Base-by-base conservation (phyloP, 1,140 invertebrate genomes). In the Hyphantria cunea region DNA sequence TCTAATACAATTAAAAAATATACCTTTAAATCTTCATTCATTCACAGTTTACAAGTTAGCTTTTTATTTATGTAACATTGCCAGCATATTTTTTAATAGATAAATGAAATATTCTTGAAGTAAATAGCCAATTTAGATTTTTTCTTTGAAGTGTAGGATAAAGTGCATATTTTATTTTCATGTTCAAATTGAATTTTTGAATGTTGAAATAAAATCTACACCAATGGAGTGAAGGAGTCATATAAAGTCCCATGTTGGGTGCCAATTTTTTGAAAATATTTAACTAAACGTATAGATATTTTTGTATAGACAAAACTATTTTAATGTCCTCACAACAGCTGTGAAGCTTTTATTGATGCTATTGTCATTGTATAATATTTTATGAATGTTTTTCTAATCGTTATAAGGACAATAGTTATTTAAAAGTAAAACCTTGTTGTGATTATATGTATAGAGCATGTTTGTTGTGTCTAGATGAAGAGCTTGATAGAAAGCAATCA, bases 391-490 rank as follows among this genome's bases (percentile, higher is more conserved):
- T 25, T 25, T 25, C 17, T 25, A 5, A 25, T 25, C 5, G 17
- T 25, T 10, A 12, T 47, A 47, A 12, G 34, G 47, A 47, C 8
- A 13, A 8, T 33, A 42, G 41, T 14, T 15, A 12, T 51, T 12
- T 60, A 51, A 50, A 60, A 44, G 56, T 12, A 42, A 48, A 33
- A 31, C 33, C 52, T 15, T 33, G 33, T 68, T 58, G 68, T 80
- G n/a, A 44, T 39, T 44, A 51, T 65, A 66, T 87, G 78, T 81
- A 76, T 88, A 86, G 85, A 62, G 85, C 85, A 88, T 88, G 85
- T 67, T 82, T 85, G 84, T 86, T 82, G 81, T 86, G 58, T 70
- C 73, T 61, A 60, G 56, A 60, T 50, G 47, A 60, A 6, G 25
- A 60, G 56, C 56, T 60, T 60, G 56, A 60, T 60, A 60, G 56